Conservation (phyloP, 1,140 invertebrate species). For the Aethina tumida region DNA sequence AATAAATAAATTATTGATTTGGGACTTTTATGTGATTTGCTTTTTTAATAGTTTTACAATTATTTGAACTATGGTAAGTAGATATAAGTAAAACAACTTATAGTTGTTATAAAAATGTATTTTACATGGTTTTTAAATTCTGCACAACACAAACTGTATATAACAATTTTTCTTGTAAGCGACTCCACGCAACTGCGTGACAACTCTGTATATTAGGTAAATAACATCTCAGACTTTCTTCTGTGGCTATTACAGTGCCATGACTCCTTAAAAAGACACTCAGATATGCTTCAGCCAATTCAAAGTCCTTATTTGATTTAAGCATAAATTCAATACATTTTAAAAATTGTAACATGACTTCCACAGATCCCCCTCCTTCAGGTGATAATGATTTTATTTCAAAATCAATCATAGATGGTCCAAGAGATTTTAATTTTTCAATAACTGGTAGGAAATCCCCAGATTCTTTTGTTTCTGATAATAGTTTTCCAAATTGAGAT, state of each 20-base stretch:
- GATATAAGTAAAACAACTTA: too few relatives aligned
- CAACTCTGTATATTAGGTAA: slow-evolving; percentile 48
- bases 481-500: slow-evolving; percentile 53
- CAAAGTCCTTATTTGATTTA: slow-evolving; percentile 72
- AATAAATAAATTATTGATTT: too few relatives aligned
- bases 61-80: too few relatives aligned
- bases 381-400: slow-evolving; percentile 76
- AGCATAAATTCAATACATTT: slow-evolving; percentile 64
- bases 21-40: too few relatives aligned
- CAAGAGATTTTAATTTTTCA: slow-evolving; percentile 66
- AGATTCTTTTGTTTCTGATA: slow-evolving; percentile 37
- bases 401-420: slow-evolving; percentile 79
- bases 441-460: slow-evolving; percentile 50
- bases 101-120: too few relatives aligned
- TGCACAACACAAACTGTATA: slow-evolving; percentile 70
- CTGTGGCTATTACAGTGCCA: slow-evolving; percentile 49
- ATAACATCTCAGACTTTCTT: slow-evolving; percentile 44
- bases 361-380: slow-evolving; percentile 54
- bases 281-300: slow-evolving; percentile 88
- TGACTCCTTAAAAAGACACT: slow-evolving; percentile 84
- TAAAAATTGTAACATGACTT: slow-evolving; percentile 71
- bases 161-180: slow-evolving; percentile 59
- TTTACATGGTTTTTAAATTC: slow-evolving; percentile 59
- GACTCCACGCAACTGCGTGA: slow-evolving; percentile 54
- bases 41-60: too few relatives aligned